Percentiles rank a stretch among this genome's conserved stretches.
Evolutionary conservation across 2,888 invertebrate genomes (phyloP).

Genomic region (Pseudoips prasinana): DNA sequence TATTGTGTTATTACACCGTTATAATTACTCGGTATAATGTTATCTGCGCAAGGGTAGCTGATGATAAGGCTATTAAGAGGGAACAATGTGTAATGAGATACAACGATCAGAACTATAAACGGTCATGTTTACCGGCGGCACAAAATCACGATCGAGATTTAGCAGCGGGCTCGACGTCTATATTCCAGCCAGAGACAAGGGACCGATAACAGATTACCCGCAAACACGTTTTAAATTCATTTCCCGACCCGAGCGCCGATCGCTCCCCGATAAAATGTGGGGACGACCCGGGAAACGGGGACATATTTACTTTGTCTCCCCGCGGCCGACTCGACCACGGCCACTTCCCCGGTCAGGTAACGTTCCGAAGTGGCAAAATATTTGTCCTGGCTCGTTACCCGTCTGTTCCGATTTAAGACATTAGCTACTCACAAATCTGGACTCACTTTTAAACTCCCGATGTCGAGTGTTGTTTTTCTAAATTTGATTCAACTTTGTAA

Average conservation of each 20-base stretch:
- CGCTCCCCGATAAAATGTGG: slow-evolving; percentile 81
- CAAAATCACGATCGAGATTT: slow-evolving; percentile 65
- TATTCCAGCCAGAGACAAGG: slow-evolving; percentile 78
- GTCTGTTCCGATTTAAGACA: slow-evolving; percentile 71
- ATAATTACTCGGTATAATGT: no score
- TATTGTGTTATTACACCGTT: no score
- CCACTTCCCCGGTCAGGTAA: slow-evolving; percentile 79
- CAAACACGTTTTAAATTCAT: slow-evolving; percentile 83
- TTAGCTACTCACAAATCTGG: slow-evolving; percentile 61
- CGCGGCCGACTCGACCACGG: slow-evolving; percentile 61
- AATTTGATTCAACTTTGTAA: slow-evolving; percentile 21
- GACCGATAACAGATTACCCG: slow-evolving; percentile 83
- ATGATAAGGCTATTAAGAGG: no score
- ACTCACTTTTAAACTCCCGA: slow-evolving; percentile 41
- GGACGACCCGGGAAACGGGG: slow-evolving; percentile 74
- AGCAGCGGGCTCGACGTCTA: slow-evolving; percentile 69
- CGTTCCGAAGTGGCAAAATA: slow-evolving; percentile 78
- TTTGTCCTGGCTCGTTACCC: slow-evolving; percentile 74
- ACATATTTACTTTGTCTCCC: slow-evolving; percentile 81
- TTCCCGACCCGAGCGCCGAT: slow-evolving; percentile 80
- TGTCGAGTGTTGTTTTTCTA: slow-evolving; percentile 27
- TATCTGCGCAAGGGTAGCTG: no score
- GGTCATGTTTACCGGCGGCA: slow-evolving; percentile 36
- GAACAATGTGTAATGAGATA: slow-evolving; percentile 14
- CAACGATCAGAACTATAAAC: slow-evolving; percentile 26